Conservation (phyloP, 2,888 invertebrate species). For the Xanthia togata region DNA sequence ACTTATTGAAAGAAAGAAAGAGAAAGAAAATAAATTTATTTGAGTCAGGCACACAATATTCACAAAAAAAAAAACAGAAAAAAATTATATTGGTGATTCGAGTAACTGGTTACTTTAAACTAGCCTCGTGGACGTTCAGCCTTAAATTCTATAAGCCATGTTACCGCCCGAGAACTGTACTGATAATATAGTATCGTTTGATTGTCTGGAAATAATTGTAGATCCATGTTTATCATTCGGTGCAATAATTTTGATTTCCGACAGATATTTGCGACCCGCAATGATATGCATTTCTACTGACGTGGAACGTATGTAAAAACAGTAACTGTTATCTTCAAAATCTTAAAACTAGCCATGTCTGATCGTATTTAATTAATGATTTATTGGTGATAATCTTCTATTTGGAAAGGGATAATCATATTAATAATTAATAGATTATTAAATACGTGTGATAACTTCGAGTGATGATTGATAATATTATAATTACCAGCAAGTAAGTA, state of each 20-base stretch:
- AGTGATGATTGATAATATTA: constrained; percentile 1
- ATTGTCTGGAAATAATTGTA: neutral
- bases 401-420: constrained; percentile 28
- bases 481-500: neutral
- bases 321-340: constrained; percentile 19
- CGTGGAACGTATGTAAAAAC: neutral
- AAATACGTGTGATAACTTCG: constrained; percentile 7
- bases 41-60: too few species aligned
- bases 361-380: constrained; percentile 33
- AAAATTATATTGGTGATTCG: too few species aligned
- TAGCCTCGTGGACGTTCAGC: neutral
- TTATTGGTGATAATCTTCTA: constrained; percentile 36
- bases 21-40: too few species aligned
- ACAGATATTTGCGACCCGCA: neutral
- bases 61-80: too few species aligned
- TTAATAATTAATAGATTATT: constrained; percentile 26
- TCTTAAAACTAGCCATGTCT: constrained; percentile 10
- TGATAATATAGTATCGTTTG: neutral
- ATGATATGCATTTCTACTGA: neutral
- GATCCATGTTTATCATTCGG: neutral
- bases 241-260: neutral
- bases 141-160: neutral
- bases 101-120: neutral
- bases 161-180: neutral
- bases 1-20: too few species aligned